Base-by-base conservation (phyloP, 2,888 invertebrate species). In the Unio pictorum region DNA sequence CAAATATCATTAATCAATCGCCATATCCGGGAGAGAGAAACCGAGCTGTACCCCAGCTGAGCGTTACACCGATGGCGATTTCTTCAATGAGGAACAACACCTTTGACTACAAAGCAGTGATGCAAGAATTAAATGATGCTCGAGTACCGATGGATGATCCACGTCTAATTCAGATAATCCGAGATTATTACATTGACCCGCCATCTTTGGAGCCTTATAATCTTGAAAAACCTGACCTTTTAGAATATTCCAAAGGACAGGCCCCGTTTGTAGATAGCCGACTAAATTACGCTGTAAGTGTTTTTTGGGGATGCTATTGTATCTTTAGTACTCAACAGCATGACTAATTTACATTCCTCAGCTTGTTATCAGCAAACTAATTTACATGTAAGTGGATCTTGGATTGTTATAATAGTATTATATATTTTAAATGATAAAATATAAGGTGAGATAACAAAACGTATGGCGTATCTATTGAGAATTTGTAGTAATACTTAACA, bases 171-270 rank as follows among this genome's bases (percentile, higher is more conserved):
- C 67, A 76, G 61, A 61, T 76, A 20, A 79, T 81, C 8, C 63
- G 76, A 55, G 74, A 74, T 61, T 79, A 76, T 67, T 80, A 75
- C 58, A 78, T 81, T 61, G 69, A 74, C 11, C 74, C 71, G 15
- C 81, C 81, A 54, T 78, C 79, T 7, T 65, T 58, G 4, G 70
- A 70, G 26, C 64, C 73, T 4, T 81, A 81, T 61, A 76, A 76
- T 60, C 71, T 81, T 3, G 66, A 71, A n/a, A 60, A 61, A 45
- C 75, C 77, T 8, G 71, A 75, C 15, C 61, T 71, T 56, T 61
- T 76, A 26, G 79, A 81, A 23, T 79, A 72, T 67, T 79, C 81
- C 3, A 76, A 79, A 63, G 81, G 81, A 60, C 81, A 81, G 65
- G 76, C 79, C 23, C 76, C 78, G 15, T 75, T 81, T 66, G 65